These are phyloP conservation scores for Eremobia ochroleuca DNA, from an alignment of 2,888 invertebrate genomes.

Conservation along the genomic window DNA sequence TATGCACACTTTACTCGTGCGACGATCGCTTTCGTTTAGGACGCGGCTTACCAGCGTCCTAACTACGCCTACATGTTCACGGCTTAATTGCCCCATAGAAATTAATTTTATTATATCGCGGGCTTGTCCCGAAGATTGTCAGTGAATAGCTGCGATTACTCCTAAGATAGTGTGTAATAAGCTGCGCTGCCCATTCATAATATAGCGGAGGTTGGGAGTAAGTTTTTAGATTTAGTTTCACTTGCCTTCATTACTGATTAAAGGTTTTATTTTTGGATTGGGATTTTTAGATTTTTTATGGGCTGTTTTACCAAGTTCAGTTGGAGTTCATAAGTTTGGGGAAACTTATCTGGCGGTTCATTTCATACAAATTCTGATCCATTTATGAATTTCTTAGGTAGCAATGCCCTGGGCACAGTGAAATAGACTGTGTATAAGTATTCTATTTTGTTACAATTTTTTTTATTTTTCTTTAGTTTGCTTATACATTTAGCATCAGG, in stretches of 20 bases:
- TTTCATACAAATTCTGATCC: too few species aligned
- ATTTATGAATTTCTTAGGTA: too few species aligned
- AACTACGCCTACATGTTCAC: conserved; percentile 47
- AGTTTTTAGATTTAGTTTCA: conserved; percentile 34
- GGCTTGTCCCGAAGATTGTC: conserved; percentile 70
- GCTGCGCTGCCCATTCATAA: conserved; percentile 60
- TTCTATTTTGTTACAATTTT: too few species aligned
- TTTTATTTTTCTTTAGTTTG: too few species aligned
- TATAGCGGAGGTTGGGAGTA: conserved; percentile 35
- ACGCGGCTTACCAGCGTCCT: not conserved
- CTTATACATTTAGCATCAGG: too few species aligned
- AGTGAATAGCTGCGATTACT: conserved; percentile 72
- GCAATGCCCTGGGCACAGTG: too few species aligned
- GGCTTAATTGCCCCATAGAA: conserved; percentile 74
- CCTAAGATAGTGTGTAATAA: conserved; percentile 69
- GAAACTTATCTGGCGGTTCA: not conserved
- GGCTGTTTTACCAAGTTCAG: not conserved
- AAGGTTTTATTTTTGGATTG: conserved; percentile 18
- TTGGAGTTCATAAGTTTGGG: too few species aligned
- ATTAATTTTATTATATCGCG: conserved; percentile 70
- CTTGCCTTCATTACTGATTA: conserved; percentile 31
- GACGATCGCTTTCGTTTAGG: not conserved
- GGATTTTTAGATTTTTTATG: not conserved
- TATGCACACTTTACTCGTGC: not conserved
- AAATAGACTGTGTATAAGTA: too few species aligned